Evolutionary conservation across 2,888 invertebrate genomes (phyloP).

Genomic region (Dryocosmus kuriphilus): DNA sequence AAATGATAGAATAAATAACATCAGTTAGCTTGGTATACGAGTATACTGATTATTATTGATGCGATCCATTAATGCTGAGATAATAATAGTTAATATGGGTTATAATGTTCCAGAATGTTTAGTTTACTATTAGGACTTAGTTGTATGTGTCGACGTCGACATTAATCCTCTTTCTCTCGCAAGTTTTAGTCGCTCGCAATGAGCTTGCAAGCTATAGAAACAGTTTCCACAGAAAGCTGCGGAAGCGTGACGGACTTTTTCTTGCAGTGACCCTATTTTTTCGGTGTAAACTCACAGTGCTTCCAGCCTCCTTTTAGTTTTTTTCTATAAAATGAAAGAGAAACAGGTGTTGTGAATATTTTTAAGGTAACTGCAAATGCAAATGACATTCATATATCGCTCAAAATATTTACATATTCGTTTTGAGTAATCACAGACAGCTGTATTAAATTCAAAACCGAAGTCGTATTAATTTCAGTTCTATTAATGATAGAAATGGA

Average conservation of each 20-base stretch:
- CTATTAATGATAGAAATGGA: neutral
- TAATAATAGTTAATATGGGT: too few relatives aligned
- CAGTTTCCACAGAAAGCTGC: neutral
- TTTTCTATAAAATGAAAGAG: neutral
- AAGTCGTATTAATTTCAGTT: too few relatives aligned
- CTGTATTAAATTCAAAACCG: too few relatives aligned
- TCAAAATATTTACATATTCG: neutral
- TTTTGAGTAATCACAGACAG: too few relatives aligned
- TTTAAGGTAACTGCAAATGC: neutral
- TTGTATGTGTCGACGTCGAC: slow-evolving; percentile 15
- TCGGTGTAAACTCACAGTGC: slow-evolving; percentile 7
- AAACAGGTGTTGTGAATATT: neutral
- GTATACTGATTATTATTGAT: too few relatives aligned
- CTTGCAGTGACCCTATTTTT: slow-evolving; percentile 19
- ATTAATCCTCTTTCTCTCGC: slow-evolving; percentile 29
- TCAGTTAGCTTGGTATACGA: too few relatives aligned
- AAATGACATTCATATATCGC: neutral
- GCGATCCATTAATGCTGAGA: too few relatives aligned
- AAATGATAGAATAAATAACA: too few relatives aligned
- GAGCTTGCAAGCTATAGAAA: slow-evolving; percentile 22
- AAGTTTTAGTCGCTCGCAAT: slow-evolving; percentile 25
- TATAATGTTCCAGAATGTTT: too few relatives aligned
- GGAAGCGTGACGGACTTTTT: slow-evolving; percentile 21
- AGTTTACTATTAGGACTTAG: neutral
- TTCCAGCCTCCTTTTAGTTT: slow-evolving; percentile 6